These are phyloP conservation scores for Lasiurus cinereus DNA, from an alignment of 2,113 vertebrate species.

Conservation along the genomic window DNA sequence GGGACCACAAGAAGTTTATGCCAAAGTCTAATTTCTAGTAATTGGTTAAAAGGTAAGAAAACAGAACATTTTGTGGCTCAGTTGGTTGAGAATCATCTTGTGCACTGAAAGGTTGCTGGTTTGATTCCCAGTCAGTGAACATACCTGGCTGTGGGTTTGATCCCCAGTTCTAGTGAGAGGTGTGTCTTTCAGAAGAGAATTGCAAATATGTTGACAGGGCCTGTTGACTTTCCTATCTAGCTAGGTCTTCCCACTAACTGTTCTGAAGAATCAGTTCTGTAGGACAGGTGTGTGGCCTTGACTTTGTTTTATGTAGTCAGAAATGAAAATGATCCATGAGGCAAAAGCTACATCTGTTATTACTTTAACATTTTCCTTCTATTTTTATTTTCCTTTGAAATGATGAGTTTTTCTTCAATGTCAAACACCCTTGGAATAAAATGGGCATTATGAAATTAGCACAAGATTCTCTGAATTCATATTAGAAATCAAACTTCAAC, in stretches of 20 bases:
- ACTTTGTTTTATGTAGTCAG: constrained; percentile 35
- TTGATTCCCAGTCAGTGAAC: too few relatives aligned
- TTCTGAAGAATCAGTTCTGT: neutral
- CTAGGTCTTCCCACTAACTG: neutral
- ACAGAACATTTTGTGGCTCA: neutral
- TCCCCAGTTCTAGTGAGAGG: neutral
- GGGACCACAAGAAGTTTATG: neutral
- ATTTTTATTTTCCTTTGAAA: constrained; percentile 51
- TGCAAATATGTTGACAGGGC: neutral
- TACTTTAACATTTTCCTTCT: constrained; percentile 38
- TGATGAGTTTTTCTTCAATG: neutral
- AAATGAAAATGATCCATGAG: constrained; percentile 57
- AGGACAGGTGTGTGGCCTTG: neutral
- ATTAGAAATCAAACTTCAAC: constrained; percentile 67
- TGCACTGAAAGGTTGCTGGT: too few relatives aligned
- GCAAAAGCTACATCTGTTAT: constrained; percentile 1
- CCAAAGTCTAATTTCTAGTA: neutral
- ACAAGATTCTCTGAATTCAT: constrained; percentile 28
- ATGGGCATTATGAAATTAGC: constrained; percentile 38
- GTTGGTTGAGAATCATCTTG: too few relatives aligned
- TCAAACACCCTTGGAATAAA: constrained; percentile 9
- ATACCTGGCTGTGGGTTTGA: too few relatives aligned
- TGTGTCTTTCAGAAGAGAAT: neutral
- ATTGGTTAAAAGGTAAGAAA: constrained; percentile 15
- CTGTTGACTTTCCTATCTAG: neutral